phyloP scores from a whole-genome alignment of 2,888 invertebrate genomes.

The Lasioglossum villosulum region DNA sequence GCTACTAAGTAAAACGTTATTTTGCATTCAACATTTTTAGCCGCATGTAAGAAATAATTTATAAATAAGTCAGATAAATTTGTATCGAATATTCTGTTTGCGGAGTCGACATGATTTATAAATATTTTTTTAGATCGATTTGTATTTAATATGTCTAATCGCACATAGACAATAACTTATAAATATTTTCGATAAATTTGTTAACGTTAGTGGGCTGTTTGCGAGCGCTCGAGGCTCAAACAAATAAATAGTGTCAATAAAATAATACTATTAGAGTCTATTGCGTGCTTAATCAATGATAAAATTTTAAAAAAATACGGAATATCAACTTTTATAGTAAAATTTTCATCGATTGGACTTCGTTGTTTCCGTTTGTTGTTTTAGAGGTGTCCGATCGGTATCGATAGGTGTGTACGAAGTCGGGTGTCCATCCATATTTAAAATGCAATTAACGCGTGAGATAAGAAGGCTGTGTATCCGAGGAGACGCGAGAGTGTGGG shows the following conservation, averaged over 20 bases:
- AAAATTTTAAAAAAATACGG: not conserved
- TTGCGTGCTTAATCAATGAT: constrained; percentile 24
- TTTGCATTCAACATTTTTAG: not conserved
- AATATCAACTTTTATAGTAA: constrained; percentile 11
- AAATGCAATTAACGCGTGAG: constrained; percentile 45
- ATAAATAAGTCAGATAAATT: not conserved
- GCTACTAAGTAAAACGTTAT: not conserved
- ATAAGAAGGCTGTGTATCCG: constrained; percentile 27
- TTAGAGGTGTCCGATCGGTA: not conserved
- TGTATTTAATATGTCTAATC: not conserved
- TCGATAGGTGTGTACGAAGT: constrained; percentile 27
- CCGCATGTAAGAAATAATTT: not conserved
- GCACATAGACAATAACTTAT: not conserved
- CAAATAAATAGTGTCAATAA: constrained; percentile 35
- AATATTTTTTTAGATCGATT: not conserved
- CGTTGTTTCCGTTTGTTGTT: constrained; percentile 14
- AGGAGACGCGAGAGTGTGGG: constrained; percentile 32
- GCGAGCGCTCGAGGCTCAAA: constrained; percentile 15
- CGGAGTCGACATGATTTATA: not conserved
- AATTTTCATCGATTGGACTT: not conserved
- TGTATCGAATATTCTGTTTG: not conserved
- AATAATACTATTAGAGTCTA: constrained; percentile 36
- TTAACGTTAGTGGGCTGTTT: not conserved
- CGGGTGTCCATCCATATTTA: constrained; percentile 62
- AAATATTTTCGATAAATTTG: not conserved